Conservation (phyloP, 2,113 vertebrate species). For the Emydocephalus ijimae region DNA sequence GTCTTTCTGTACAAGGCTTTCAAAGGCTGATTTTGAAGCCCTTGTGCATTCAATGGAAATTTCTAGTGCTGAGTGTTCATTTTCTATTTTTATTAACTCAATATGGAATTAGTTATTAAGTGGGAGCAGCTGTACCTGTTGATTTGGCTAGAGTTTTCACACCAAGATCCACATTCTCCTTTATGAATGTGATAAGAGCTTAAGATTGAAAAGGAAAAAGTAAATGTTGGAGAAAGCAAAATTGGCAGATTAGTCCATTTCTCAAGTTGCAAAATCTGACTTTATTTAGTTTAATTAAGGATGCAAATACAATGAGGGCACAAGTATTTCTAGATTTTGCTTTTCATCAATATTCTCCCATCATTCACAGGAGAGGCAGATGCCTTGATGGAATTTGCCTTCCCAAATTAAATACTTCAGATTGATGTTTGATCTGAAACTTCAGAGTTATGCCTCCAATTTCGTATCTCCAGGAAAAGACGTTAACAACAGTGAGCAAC, state of each 20-base stretch:
- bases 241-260: background rate
- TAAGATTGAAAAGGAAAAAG: background rate
- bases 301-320: background rate
- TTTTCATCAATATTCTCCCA: background rate
- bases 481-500: background rate
- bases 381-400: background rate
- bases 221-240: background rate
- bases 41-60: background rate
- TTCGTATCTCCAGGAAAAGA: background rate
- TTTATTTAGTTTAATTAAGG: background rate
- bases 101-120: background rate
- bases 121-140: background rate
- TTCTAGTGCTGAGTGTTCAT: background rate
- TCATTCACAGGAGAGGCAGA: background rate
- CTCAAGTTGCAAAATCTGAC: background rate
- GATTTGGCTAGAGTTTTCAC: background rate
- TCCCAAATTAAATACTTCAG: background rate
- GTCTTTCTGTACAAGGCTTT: background rate
- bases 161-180: background rate
- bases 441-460: background rate
- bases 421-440: background rate
- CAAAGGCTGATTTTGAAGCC: background rate
- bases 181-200: background rate
- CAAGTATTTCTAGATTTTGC: background rate
- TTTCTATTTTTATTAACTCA: background rate